Conservation (phyloP, 2,113 vertebrate genomes). For the Damaliscus lunatus region DNA sequence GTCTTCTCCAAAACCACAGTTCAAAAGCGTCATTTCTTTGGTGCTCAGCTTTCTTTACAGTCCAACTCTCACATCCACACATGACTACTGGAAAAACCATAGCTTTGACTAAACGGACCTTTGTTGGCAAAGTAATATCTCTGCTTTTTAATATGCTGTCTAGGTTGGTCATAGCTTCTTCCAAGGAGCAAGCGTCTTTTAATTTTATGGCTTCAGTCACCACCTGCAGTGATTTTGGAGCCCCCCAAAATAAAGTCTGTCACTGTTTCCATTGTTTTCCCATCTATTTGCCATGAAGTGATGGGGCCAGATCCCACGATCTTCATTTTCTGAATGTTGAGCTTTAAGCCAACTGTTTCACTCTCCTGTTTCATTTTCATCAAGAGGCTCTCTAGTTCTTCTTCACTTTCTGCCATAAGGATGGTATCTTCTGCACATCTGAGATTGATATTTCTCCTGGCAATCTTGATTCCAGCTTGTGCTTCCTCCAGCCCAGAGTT, state of each 20-base stretch:
- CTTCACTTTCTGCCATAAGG: not conserved
- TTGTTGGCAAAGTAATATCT: not conserved
- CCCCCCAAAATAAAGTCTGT: not conserved
- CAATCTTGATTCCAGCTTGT: not conserved
- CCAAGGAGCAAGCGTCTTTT: not conserved
- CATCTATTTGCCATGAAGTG: not conserved
- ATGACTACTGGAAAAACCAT: not conserved
- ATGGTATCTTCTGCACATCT: not conserved
- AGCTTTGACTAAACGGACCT: not conserved
- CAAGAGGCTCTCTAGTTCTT: not conserved
- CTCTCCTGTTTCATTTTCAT: not conserved
- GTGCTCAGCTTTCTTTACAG: not conserved
- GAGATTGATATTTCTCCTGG: not conserved
- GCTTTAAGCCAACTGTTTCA: not conserved
- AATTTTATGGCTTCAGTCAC: not conserved
- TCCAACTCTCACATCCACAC: not conserved
- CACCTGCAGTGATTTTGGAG: not conserved
- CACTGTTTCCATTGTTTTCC: not conserved
- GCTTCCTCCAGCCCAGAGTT: not conserved
- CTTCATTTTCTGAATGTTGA: not conserved
- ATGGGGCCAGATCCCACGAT: not conserved
- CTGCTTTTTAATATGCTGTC: not conserved
- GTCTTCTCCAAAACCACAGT: not conserved
- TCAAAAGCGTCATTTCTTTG: not conserved
- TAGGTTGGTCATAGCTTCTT: not conserved